These are phyloP conservation scores for Oasisia sp. DNA, from an alignment of 2,888 invertebrate genomes.

Conservation along the genomic window DNA sequence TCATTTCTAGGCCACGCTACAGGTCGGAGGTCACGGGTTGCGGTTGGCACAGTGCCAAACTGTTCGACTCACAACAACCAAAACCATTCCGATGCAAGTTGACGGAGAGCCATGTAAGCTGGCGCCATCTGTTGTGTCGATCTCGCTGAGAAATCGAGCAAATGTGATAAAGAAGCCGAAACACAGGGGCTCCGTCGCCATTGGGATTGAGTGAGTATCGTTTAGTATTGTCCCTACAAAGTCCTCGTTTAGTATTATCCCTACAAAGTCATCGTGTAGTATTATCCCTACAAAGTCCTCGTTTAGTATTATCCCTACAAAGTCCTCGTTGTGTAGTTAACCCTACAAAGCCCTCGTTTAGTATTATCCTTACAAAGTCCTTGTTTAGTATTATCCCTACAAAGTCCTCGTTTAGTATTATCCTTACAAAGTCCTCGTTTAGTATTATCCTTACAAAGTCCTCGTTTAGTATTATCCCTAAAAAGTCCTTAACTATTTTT, in stretches of 20 bases:
- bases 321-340: too few relatives aligned
- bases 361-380: too few relatives aligned
- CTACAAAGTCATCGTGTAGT: neutral
- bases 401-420: neutral
- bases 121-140: slow-evolving; percentile 87
- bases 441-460: too few relatives aligned
- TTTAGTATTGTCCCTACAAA: too few relatives aligned
- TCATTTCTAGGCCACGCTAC: slow-evolving; percentile 81
- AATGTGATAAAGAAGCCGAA: slow-evolving; percentile 86
- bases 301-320: too few relatives aligned
- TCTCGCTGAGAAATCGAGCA: slow-evolving; percentile 91
- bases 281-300: neutral
- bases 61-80: slow-evolving; percentile 88
- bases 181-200: slow-evolving; percentile 56
- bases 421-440: neutral
- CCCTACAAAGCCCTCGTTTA: neutral
- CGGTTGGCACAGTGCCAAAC: slow-evolving; percentile 93
- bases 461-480: neutral
- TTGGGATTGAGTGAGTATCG: slow-evolving; percentile 39
- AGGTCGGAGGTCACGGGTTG: slow-evolving; percentile 97
- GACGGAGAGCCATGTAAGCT: slow-evolving; percentile 94
- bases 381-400: too few relatives aligned
- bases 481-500: too few relatives aligned
- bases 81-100: slow-evolving; percentile 98
- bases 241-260: too few relatives aligned